phyloP scores from a whole-genome alignment of 2,888 invertebrate genomes.

The Ligdia adustata region DNA sequence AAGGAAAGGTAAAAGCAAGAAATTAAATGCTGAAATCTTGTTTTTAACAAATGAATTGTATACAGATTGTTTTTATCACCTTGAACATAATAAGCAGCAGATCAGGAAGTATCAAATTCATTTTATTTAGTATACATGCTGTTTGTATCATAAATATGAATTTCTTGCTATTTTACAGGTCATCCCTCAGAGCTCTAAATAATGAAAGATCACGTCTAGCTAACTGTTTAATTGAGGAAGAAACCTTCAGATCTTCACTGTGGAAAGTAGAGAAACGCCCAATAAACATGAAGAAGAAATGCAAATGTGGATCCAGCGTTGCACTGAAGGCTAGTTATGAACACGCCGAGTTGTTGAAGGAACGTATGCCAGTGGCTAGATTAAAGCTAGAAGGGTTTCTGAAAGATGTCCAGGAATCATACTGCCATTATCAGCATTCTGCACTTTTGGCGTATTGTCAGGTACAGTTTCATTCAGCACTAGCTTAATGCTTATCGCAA shows the following conservation, averaged over 20 bases:
- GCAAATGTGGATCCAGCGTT: conserved; percentile 58
- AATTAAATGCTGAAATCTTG: no score
- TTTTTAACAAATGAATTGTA: no score
- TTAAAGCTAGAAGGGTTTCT: conserved; percentile 61
- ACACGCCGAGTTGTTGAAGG: conserved; percentile 59
- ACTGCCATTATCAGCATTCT: conserved; percentile 70
- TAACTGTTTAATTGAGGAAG: conserved; percentile 57
- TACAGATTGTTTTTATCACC: no score
- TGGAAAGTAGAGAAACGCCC: conserved; percentile 64
- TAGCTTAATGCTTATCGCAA: no score
- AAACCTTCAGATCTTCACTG: conserved; percentile 51
- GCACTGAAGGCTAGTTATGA: conserved; percentile 54
- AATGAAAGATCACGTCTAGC: conserved; percentile 56
- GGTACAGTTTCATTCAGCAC: conserved; percentile 50
- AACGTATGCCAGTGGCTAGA: conserved; percentile 60
- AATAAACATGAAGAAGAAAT: conserved; percentile 47
- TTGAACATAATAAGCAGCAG: no score
- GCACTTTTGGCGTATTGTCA: conserved; percentile 68
- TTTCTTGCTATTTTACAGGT: conserved; percentile 43
- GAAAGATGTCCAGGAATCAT: conserved; percentile 67
- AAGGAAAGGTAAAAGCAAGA: no score
- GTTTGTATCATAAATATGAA: not conserved
- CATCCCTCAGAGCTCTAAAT: conserved; percentile 67
- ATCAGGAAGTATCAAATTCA: no score
- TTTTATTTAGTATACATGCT: no score